Conservation (phyloP, 64 coral and sea anemone genomes). For the Dendronephthya gigantea region DNA sequence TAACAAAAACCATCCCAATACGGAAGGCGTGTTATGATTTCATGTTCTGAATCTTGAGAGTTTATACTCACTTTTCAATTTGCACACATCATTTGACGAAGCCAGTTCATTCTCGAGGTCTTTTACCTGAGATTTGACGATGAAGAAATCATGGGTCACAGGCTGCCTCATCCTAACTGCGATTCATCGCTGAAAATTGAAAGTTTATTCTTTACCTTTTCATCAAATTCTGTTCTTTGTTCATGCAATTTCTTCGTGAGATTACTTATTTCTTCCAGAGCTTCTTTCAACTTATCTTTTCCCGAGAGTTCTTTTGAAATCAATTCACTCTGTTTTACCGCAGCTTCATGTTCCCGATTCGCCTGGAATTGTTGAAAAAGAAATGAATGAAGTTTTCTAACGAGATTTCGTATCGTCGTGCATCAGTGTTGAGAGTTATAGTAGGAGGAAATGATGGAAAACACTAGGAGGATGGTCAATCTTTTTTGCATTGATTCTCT, state of each 20-base stretch:
- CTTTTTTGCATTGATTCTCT: too few relatives aligned
- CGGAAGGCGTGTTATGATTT: background rate
- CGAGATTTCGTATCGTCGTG: too few relatives aligned
- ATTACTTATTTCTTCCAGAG: background rate
- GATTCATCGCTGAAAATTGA: background rate
- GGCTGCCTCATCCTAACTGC: background rate
- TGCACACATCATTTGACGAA: background rate
- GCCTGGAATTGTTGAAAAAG: background rate
- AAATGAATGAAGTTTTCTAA: background rate
- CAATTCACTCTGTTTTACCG: background rate
- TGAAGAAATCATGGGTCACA: too few relatives aligned
- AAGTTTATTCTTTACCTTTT: background rate
- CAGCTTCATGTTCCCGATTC: background rate
- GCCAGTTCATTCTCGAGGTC: background rate
- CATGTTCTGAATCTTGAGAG: background rate
- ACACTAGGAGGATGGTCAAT: too few relatives aligned
- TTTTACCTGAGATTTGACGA: background rate
- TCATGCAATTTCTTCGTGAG: background rate
- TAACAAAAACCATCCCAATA: too few relatives aligned
- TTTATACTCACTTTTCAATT: background rate
- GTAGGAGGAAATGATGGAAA: too few relatives aligned
- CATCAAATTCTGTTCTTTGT: background rate
- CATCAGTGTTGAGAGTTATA: too few relatives aligned
- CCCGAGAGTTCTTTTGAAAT: background rate
- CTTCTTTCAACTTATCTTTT: background rate